Percentiles rank a stretch among this genome's conserved stretches.
Conservation (phyloP, 2,888 invertebrate genomes). For the Acanthococcus lagerstroemiae region DNA sequence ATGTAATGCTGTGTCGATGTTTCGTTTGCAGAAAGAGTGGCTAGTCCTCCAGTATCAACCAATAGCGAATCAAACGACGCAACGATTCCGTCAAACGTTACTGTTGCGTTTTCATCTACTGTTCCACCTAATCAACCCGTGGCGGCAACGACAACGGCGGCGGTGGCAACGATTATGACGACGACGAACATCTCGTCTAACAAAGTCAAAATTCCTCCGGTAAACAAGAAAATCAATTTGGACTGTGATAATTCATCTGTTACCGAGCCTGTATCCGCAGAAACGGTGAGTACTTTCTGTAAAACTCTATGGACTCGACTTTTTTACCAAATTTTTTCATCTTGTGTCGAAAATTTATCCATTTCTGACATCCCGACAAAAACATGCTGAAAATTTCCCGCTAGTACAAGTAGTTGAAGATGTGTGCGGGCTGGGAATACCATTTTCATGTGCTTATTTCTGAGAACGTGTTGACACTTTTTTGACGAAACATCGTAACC, state of each 20-base stretch:
- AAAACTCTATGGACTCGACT: too few relatives aligned
- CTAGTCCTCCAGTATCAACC: constrained; percentile 17
- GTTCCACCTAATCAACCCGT: constrained; percentile 2
- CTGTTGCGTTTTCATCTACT: constrained; percentile 8
- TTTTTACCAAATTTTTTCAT: too few relatives aligned
- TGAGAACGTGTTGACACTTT: too few relatives aligned
- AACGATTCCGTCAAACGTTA: constrained; percentile 10
- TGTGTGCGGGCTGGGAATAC: too few relatives aligned
- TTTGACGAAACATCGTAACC: too few relatives aligned
- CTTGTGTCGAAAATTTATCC: too few relatives aligned
- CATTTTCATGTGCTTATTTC: too few relatives aligned
- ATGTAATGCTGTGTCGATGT: not conserved
- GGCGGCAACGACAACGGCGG: not conserved
- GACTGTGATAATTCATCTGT: constrained; percentile 28
- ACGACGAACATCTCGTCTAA: not conserved
- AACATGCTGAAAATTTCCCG: too few relatives aligned
- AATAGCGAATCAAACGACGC: constrained; percentile 5
- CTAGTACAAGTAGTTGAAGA: too few relatives aligned
- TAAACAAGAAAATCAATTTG: constrained; percentile 18
- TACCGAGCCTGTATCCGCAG: constrained; percentile 16
- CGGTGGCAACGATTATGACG: not conserved
- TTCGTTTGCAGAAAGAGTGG: constrained; percentile 7
- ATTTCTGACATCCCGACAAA: too few relatives aligned
- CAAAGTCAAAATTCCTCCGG: constrained; percentile 6
- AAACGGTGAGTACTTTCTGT: constrained; percentile 11